A percentile compares a stretch with the other conserved stretches of the same genome.
Conservation (phyloP, 2,888 invertebrate species). For the Crossocerus cetratus region DNA sequence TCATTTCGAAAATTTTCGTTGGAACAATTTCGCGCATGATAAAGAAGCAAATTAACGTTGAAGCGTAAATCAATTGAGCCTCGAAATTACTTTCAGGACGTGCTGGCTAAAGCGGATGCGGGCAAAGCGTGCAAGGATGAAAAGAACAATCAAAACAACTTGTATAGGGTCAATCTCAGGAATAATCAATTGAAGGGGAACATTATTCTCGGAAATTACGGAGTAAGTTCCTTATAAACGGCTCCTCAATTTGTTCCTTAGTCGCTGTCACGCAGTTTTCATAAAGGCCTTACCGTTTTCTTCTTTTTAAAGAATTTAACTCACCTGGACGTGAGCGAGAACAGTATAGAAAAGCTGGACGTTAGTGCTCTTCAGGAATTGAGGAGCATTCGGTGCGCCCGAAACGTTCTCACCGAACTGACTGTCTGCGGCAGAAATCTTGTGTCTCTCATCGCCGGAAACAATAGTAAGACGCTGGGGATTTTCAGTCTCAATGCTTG, state of each 20-base stretch:
- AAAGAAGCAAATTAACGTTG: no score
- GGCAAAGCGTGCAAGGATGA: slow-evolving; percentile 66
- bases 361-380: slow-evolving; percentile 88
- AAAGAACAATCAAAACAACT: slow-evolving; percentile 65
- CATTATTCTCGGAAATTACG: slow-evolving; percentile 91
- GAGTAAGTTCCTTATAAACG: slow-evolving; percentile 79
- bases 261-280: not conserved
- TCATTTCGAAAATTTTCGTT: no score
- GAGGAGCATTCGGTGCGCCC: slow-evolving; percentile 86
- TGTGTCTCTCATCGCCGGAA: slow-evolving; percentile 87
- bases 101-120: slow-evolving; percentile 65
- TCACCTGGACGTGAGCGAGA: slow-evolving; percentile 90
- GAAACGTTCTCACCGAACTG: slow-evolving; percentile 86
- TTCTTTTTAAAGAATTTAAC: slow-evolving; percentile 83
- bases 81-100: slow-evolving; percentile 55
- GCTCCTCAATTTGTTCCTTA: not conserved
- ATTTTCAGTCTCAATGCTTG: slow-evolving; percentile 1
- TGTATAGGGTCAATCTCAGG: slow-evolving; percentile 86
- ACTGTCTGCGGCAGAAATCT: slow-evolving; percentile 88
- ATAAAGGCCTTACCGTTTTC: slow-evolving; percentile 1
- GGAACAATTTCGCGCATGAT: no score
- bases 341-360: slow-evolving; percentile 89
- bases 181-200: slow-evolving; percentile 89
- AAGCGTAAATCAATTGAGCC: not conserved
- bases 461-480: slow-evolving; percentile 85